phyloP scores from a whole-genome alignment of 2,113 vertebrate species.

The Enhydra lutris region DNA sequence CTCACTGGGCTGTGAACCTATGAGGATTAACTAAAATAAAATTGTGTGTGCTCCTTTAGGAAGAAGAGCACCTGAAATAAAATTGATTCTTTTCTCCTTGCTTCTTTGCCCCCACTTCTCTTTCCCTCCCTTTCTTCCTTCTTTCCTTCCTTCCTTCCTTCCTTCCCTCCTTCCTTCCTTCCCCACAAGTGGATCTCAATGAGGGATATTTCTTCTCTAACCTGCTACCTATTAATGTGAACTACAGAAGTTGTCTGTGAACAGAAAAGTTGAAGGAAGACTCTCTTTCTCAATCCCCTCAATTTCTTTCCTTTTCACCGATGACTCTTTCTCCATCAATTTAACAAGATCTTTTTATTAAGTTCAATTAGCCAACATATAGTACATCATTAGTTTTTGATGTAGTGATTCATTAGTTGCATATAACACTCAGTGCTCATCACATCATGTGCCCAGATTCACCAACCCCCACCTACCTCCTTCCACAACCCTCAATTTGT shows the following conservation, averaged over 20 bases:
- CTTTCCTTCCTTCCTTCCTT: fast-evolving
- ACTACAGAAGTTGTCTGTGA: background rate
- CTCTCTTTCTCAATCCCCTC: background rate
- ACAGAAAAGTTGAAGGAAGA: background rate
- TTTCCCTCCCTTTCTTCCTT: fast-evolving
- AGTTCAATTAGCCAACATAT: no score
- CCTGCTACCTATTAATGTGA: background rate
- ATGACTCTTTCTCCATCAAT: background rate
- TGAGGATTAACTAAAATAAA: background rate
- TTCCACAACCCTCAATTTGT: no score
- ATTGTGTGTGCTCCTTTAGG: background rate
- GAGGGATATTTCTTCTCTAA: background rate
- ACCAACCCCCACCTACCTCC: no score
- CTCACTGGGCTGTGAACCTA: background rate
- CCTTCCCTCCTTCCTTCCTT: background rate
- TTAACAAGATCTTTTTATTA: background rate
- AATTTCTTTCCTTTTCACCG: background rate
- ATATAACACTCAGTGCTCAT: no score
- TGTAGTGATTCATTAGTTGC: no score
- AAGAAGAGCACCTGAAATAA: background rate
- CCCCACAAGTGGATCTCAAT: background rate
- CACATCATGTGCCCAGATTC: no score
- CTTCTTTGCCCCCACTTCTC: background rate
- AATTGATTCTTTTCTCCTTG: background rate
- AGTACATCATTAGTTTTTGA: no score